Conservation (phyloP, 2,888 invertebrate species). For the Parnassius orleans region DNA sequence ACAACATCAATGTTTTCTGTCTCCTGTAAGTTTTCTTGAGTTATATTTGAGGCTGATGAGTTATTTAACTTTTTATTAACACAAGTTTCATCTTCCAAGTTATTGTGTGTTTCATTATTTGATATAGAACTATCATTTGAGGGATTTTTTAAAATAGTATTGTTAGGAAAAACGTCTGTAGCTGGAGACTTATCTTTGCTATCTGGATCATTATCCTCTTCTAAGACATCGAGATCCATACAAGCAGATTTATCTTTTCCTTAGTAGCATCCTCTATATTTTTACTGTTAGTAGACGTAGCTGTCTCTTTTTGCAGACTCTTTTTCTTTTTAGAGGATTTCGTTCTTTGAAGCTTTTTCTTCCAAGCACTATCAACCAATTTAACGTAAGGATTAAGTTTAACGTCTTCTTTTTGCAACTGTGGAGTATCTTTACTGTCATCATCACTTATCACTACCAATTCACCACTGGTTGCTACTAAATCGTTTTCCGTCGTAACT, state of each 20-base stretch:
- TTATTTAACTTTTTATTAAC: constrained; percentile 2
- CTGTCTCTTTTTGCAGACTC: constrained; percentile 23
- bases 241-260: background rate
- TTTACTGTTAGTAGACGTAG: constrained; percentile 19
- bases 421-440: constrained; percentile 50
- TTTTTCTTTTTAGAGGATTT: constrained; percentile 49
- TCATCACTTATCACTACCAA: constrained; percentile 67
- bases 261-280: constrained; percentile 23
- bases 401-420: constrained; percentile 41
- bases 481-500: constrained; percentile 62
- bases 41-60: background rate
- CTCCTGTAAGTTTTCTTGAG: constrained; percentile 9
- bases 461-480: constrained; percentile 38
- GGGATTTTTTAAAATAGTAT: background rate
- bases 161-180: background rate
- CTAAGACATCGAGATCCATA: background rate
- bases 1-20: constrained; percentile 27
- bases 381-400: constrained; percentile 65
- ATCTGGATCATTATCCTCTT: background rate
- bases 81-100: constrained; percentile 25
- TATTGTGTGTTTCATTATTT: background rate
- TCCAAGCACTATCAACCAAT: constrained; percentile 63
- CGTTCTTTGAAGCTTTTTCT: constrained; percentile 62
- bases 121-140: background rate
- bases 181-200: background rate